Percentiles rank a stretch among this genome's conserved stretches.
Conservation (phyloP, 2,888 invertebrate species). For the Balanococcus diminutus region DNA sequence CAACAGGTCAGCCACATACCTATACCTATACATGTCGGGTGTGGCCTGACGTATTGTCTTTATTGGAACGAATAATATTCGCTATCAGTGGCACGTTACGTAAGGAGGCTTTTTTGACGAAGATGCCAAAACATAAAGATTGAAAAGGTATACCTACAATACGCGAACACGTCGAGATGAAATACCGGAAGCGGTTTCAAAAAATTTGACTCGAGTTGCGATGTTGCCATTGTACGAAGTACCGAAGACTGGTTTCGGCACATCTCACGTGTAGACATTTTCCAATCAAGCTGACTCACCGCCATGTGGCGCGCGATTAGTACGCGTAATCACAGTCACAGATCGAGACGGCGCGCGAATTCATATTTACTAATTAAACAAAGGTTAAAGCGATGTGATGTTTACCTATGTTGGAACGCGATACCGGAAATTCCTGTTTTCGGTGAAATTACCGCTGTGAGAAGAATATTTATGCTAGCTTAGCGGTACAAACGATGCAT, state of each 20-base stretch:
- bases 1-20: not conserved
- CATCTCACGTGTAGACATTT: constrained; percentile 17
- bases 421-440: constrained; percentile 44
- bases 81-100: not conserved
- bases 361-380: constrained; percentile 40
- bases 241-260: not conserved
- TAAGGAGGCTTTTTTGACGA: not conserved
- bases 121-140: not conserved
- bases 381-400: constrained; percentile 20
- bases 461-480: not conserved
- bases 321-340: constrained; percentile 3
- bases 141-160: not conserved
- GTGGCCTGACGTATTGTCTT: not conserved
- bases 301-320: constrained; percentile 25
- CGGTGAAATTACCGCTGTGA: constrained; percentile 21
- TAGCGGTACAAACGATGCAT: constrained; percentile 16
- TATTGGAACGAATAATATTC: not conserved
- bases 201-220: not conserved
- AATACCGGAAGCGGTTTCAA: constrained; percentile 4
- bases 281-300: constrained; percentile 33
- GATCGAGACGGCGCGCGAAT: constrained; percentile 19
- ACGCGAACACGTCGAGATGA: not conserved
- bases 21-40: too few species aligned
- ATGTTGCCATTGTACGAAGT: not conserved
- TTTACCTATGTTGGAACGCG: constrained; percentile 29